Conservation (phyloP, 2,797 vertebrate species). For the Gymnopithys bicolor region DNA sequence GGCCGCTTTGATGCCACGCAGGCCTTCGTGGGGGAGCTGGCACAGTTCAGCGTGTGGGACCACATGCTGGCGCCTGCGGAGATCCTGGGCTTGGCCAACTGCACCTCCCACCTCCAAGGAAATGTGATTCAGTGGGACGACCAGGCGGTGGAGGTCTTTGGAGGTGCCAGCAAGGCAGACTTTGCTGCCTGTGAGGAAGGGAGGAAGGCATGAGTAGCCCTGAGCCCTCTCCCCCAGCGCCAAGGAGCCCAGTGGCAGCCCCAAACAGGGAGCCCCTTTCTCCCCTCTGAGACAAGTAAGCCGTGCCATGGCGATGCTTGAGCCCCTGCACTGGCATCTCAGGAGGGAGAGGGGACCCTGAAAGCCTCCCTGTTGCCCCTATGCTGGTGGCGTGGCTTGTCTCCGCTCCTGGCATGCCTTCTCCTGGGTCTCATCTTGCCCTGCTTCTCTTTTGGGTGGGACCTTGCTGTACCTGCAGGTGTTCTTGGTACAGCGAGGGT, state of each 20-base stretch:
- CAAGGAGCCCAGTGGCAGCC: neutral
- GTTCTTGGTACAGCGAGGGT: rapidly evolving
- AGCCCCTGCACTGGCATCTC: rapidly evolving
- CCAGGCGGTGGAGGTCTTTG: conserved; percentile 90
- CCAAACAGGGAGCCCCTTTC: neutral
- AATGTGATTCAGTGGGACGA: conserved; percentile 94
- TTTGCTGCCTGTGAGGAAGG: conserved; percentile 87
- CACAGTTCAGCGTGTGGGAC: conserved; percentile 95
- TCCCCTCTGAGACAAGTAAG: neutral
- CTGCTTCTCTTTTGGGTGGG: neutral
- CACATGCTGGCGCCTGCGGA: conserved; percentile 86
- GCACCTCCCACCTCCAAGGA: conserved; percentile 84
- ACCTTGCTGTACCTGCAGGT: rapidly evolving
- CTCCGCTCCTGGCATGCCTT: neutral
- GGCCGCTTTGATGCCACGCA: conserved; percentile 96
- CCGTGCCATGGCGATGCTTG: neutral
- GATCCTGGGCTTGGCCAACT: conserved; percentile 88
- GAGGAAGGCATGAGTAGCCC: conserved; percentile 71
- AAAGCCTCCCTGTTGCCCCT: neutral
- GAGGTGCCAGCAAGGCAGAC: conserved; percentile 87
- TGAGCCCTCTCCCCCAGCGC: neutral
- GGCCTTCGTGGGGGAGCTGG: conserved; percentile 93
- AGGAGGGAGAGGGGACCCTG: neutral
- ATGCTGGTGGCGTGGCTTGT: neutral
- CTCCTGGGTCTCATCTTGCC: neutral